Conservation (phyloP, 2,113 vertebrate species). For the Pogona vitticeps region DNA sequence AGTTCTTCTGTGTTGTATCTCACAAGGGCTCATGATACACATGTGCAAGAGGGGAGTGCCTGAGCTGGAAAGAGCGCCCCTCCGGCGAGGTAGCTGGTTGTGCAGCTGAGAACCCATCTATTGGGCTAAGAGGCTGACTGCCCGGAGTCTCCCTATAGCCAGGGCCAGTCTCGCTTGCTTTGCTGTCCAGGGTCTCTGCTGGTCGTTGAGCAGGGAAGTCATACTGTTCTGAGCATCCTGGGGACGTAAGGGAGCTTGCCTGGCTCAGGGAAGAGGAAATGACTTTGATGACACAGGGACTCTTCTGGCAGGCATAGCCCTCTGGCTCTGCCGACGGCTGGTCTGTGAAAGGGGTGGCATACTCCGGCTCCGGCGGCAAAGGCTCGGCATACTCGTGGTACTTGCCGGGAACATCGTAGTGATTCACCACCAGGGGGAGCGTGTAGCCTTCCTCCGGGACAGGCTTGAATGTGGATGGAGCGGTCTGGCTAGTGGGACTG, state of each 20-base stretch:
- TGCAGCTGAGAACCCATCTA: rapidly evolving
- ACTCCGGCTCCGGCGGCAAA: slow-evolving; percentile 82
- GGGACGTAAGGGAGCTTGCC: rapidly evolving
- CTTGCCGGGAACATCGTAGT: slow-evolving; percentile 80
- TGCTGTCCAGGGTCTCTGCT: slow-evolving; percentile 26
- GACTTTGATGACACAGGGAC: not conserved
- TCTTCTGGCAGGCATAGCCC: not conserved
- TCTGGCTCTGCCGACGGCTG: slow-evolving; percentile 40
- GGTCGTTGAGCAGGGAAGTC: slow-evolving; percentile 74
- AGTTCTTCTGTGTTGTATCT: not conserved
- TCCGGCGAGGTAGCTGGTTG: rapidly evolving
- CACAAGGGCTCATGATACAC: slow-evolving; percentile 74
- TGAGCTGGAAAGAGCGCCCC: not conserved
- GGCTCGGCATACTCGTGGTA: slow-evolving; percentile 84
- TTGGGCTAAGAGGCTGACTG: not conserved
- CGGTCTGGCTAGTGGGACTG: slow-evolving; percentile 64
- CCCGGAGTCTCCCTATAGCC: slow-evolving; percentile 64
- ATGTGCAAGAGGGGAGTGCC: slow-evolving; percentile 50
- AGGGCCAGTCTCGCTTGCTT: slow-evolving; percentile 5
- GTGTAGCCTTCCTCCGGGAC: slow-evolving; percentile 78
- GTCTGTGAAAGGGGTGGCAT: slow-evolving; percentile 83
- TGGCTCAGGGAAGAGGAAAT: not conserved
- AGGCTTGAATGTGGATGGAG: slow-evolving; percentile 83
- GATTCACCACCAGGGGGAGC: slow-evolving; percentile 76
- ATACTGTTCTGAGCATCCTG: slow-evolving; percentile 41